phyloP scores from a whole-genome alignment of 2,888 invertebrate genomes.

The Platypus cylindrus region DNA sequence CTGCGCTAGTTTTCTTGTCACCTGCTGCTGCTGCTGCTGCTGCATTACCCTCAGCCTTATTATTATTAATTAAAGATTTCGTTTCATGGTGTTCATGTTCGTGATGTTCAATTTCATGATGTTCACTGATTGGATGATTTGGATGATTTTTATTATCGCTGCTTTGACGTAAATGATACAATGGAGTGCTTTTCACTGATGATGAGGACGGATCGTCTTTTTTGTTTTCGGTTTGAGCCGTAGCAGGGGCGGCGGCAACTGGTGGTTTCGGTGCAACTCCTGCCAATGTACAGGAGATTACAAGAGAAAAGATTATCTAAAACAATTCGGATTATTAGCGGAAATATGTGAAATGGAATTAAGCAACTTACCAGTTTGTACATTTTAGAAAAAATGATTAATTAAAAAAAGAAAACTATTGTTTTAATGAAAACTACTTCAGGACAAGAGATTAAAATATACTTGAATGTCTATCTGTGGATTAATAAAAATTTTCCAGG shows the following conservation, averaged over 20 bases:
- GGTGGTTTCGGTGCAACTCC: constrained; percentile 6
- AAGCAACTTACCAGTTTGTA: constrained; percentile 5
- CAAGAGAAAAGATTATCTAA: constrained; percentile 3
- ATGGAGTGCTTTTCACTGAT: constrained; percentile 9
- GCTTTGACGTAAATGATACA: constrained; percentile 20
- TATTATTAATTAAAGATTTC: no score
- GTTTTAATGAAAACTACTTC: constrained; percentile 1
- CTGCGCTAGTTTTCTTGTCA: no score
- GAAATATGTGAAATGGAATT: neutral
- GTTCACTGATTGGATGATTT: constrained; percentile 1
- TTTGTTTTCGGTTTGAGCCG: no score
- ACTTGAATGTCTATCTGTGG: no score
- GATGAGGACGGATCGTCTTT: no score
- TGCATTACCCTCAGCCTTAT: no score
- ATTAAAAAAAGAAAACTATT: constrained; percentile 2
- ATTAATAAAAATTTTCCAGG: no score
- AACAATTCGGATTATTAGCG: no score
- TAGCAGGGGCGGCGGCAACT: neutral
- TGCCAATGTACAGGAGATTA: constrained; percentile 2
- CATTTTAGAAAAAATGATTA: constrained; percentile 4
- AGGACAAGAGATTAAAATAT: no score
- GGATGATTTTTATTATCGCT: constrained; percentile 20
- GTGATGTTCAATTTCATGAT: constrained; percentile 1
- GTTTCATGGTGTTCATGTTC: neutral
- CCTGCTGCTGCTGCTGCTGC: no score